A percentile compares a stretch with the other conserved stretches of the same genome.
Conservation (phyloP, 2,113 vertebrate species). For the Nannospalax galili region DNA sequence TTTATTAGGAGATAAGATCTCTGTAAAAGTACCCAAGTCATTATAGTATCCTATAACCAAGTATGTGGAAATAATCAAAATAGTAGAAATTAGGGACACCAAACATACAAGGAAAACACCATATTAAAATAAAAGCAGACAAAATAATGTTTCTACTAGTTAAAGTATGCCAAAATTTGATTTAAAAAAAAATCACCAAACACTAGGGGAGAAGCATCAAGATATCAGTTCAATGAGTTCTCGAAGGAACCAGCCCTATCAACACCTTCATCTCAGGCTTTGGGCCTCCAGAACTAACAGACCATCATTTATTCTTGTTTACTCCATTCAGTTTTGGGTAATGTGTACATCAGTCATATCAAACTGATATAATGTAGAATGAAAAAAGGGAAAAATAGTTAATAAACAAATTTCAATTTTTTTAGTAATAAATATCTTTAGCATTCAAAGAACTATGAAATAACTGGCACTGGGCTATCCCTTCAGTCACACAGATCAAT, state of each 20-base stretch:
- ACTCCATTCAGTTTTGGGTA: neutral
- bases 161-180: conserved; percentile 13
- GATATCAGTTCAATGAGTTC: neutral
- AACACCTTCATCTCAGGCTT: neutral
- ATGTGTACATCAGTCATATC: neutral
- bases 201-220: neutral
- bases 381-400: neutral
- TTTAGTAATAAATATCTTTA: neutral
- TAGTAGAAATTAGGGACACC: neutral
- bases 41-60: neutral
- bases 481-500: neutral
- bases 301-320: neutral
- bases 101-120: neutral
- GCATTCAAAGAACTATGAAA: neutral
- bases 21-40: neutral
- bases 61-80: neutral
- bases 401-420: neutral
- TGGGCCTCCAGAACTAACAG: neutral
- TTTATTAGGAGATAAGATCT: neutral
- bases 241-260: neutral
- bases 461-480: neutral
- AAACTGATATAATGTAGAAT: conserved; percentile 7
- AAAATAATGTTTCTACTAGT: neutral
- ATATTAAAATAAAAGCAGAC: neutral
- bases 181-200: neutral